A percentile compares a stretch with the other conserved stretches of the same genome.
phyloP scores from a whole-genome alignment of 2,888 invertebrate genomes.

The Azorinus chamasolen region DNA sequence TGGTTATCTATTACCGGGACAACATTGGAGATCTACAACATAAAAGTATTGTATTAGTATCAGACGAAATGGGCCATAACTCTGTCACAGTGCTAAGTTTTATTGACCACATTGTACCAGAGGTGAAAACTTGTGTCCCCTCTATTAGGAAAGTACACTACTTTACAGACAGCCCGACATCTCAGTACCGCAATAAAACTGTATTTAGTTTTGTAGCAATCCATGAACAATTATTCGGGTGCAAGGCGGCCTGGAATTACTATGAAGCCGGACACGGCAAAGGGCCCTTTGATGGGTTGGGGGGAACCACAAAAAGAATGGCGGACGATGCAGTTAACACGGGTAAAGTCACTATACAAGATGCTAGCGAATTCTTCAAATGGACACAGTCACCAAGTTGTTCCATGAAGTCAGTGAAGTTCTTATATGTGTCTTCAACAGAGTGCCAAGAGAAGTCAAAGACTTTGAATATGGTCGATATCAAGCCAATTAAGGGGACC shows the following conservation, averaged over 20 bases:
- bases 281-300: conserved; percentile 50
- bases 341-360: conserved; percentile 32
- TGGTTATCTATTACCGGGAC: conserved; percentile 45
- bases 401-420: not conserved
- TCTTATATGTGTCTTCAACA: not conserved
- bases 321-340: conserved; percentile 44
- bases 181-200: conserved; percentile 56
- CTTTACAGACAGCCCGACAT: conserved; percentile 61
- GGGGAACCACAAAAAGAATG: conserved; percentile 36
- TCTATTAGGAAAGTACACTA: conserved; percentile 30
- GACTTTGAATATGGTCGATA: conserved; percentile 9
- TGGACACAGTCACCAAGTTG: too few species aligned
- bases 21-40: conserved; percentile 10
- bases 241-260: conserved; percentile 48
- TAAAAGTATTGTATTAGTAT: conserved; percentile 46
- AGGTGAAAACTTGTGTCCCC: not conserved
- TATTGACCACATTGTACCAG: conserved; percentile 35
- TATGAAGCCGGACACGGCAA: conserved; percentile 56
- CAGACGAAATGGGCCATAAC: conserved; percentile 52
- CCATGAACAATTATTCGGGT: conserved; percentile 29
- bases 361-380: conserved; percentile 30
- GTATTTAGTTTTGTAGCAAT: conserved; percentile 43
- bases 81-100: conserved; percentile 33
- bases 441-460: conserved; percentile 3
- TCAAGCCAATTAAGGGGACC: conserved; percentile 13